Evolutionary conservation across 2,113 vertebrate species (phyloP), one percentile per base, ranked within the genome.

Genomic region (Ptychochromis oligacanthus): DNA sequence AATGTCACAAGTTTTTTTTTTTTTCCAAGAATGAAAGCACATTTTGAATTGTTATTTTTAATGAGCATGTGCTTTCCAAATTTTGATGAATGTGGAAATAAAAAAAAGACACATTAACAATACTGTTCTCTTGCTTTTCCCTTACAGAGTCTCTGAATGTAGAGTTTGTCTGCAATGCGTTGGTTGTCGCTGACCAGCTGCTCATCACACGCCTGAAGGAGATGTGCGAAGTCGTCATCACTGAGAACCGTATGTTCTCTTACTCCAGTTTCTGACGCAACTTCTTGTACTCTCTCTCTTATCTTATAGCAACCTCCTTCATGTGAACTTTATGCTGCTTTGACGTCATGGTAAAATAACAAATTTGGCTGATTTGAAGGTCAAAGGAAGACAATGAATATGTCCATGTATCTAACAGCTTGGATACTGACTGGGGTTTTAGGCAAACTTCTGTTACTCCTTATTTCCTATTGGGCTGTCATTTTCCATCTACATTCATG

Each of bases 151-250:
- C 94, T 93, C 92, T 96, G 77, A 97, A 97, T 67, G 96, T 99
- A 65, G 98, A 98, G 91, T 99, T 99, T 93, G 87, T 97, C 62
- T 99, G 98, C 93, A 97, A 96, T 1, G 95, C 97, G 55, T 96
- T 99, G 91, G 97, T 98, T 82, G 97, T 99, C 84, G 98, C 98
- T 20, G 98, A 99, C 91, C 98, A 99, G 65, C 95, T 99, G 70
- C 97, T 99, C 60, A 97, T 98, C 93, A 95, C 93, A 31, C 95
- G 98, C 38, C 93, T 99, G 52, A 99, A 99, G 94, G 97, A 99
- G 93, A 97, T 99, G 82, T 99, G 98, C 83, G 98, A 99, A 93
- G 97, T 98, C 46, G 94, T 95, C 87, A 96, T 99, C 95, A 97
- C 97, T 56, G 98, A 98, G 95, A 99, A 97, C 87, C 81, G 98